These are phyloP conservation scores for Brotula barbata DNA, from an alignment of 2,797 vertebrate genomes.

Conservation along the genomic window DNA sequence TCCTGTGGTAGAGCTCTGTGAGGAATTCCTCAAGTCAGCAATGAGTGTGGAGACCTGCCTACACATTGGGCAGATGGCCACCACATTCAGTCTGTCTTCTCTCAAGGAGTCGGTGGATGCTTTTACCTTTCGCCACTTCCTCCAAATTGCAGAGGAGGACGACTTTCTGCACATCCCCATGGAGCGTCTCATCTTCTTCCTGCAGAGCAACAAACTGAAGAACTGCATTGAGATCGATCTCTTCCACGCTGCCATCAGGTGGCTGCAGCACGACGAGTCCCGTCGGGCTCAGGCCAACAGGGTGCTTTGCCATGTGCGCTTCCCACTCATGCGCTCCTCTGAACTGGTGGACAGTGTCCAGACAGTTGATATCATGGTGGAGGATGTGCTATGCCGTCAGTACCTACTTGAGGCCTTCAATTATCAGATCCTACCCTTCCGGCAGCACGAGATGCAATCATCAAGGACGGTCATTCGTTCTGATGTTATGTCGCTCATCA, in stretches of 20 bases:
- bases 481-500: slow-evolving; percentile 85
- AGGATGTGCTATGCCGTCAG: slow-evolving; percentile 90
- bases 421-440: slow-evolving; percentile 96
- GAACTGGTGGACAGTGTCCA: slow-evolving; percentile 97
- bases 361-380: slow-evolving; percentile 94
- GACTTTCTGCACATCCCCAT: slow-evolving; percentile 95
- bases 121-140: slow-evolving; percentile 95
- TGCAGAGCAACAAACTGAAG: slow-evolving; percentile 94
- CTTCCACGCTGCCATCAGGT: slow-evolving; percentile 89
- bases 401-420: slow-evolving; percentile 97
- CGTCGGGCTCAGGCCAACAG: slow-evolving; percentile 83
- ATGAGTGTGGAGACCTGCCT: slow-evolving; percentile 98
- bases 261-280: slow-evolving; percentile 86
- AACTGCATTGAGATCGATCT: slow-evolving; percentile 93
- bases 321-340: slow-evolving; percentile 93
- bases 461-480: slow-evolving; percentile 88
- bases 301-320: slow-evolving; percentile 92
- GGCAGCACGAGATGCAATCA: slow-evolving; percentile 96
- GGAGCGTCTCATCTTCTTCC: slow-evolving; percentile 94
- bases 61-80: slow-evolving; percentile 97
- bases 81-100: slow-evolving; percentile 92
- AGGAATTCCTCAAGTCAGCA: slow-evolving; percentile 96
- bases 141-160: slow-evolving; percentile 93
- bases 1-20: slow-evolving; percentile 94
- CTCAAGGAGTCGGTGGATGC: slow-evolving; percentile 93